These are phyloP conservation scores for Huso huso DNA, from an alignment of 2,797 vertebrate genomes.

Conservation along the genomic window DNA sequence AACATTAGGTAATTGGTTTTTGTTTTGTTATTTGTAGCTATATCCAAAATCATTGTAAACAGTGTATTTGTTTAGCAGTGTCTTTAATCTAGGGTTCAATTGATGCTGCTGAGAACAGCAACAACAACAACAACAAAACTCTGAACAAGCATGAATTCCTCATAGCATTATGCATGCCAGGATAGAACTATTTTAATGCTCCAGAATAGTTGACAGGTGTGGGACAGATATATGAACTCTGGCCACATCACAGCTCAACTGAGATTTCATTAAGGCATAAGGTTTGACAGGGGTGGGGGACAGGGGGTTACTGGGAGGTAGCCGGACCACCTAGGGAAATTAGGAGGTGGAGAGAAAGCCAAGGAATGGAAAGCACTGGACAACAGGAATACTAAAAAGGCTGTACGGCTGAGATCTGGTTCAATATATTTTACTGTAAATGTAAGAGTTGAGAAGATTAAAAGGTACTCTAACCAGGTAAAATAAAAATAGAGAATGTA, in stretches of 20 bases:
- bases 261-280: too few species aligned
- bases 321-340: constrained; percentile 29
- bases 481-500: too few species aligned
- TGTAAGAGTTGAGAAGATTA: too few species aligned
- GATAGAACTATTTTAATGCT: constrained; percentile 49
- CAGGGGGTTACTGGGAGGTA: constrained; percentile 32
- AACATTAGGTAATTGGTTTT: background rate
- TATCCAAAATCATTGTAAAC: background rate
- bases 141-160: constrained; percentile 27
- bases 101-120: constrained; percentile 23
- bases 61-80: background rate
- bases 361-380: background rate
- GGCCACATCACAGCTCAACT: background rate
- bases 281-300: constrained; percentile 30
- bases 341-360: constrained; percentile 1
- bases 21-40: background rate
- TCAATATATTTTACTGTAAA: too few species aligned
- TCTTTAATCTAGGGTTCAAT: constrained; percentile 24
- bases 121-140: constrained; percentile 30
- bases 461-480: too few species aligned
- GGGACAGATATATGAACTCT: constrained; percentile 18
- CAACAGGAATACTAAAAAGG: background rate
- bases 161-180: constrained; percentile 19
- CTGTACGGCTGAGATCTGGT: too few species aligned
- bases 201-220: constrained; percentile 6